Percentiles rank a stretch among this genome's conserved stretches.
These are phyloP conservation scores for Drosophila melanocephala DNA, from an alignment of 2,888 invertebrate genomes.

Conservation along the genomic window DNA sequence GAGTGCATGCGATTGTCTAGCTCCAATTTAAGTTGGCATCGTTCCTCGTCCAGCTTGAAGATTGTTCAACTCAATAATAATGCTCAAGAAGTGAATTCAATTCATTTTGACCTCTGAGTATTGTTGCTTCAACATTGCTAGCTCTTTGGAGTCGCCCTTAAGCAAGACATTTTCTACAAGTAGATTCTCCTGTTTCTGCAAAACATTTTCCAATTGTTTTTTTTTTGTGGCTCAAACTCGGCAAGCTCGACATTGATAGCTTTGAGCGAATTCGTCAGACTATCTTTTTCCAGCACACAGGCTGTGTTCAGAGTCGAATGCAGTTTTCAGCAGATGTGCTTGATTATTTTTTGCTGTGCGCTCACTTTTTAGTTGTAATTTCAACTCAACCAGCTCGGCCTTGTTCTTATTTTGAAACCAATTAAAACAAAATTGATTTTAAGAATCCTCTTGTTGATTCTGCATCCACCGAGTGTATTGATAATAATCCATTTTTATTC, in stretches of 20 bases:
- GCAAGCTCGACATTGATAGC: not conserved
- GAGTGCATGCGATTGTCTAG: not conserved
- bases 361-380: not conserved
- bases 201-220: not conserved
- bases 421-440: not conserved
- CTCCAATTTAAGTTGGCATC: not conserved
- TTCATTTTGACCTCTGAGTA: not conserved
- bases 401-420: not conserved
- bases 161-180: not conserved
- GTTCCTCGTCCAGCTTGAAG: conserved; percentile 14
- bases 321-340: not conserved
- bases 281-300: not conserved
- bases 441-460: not conserved
- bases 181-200: not conserved
- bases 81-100: too few relatives aligned
- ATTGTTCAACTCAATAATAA: not conserved
- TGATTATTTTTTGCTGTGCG: not conserved
- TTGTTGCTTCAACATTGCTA: not conserved
- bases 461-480: not conserved
- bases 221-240: not conserved
- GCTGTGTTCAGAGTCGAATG: not conserved
- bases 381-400: not conserved
- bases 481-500: not conserved
- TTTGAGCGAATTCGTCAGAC: not conserved
- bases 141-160: not conserved